Conservation (phyloP, 1,140 invertebrate genomes). For the Lasioglossum baleicum region DNA sequence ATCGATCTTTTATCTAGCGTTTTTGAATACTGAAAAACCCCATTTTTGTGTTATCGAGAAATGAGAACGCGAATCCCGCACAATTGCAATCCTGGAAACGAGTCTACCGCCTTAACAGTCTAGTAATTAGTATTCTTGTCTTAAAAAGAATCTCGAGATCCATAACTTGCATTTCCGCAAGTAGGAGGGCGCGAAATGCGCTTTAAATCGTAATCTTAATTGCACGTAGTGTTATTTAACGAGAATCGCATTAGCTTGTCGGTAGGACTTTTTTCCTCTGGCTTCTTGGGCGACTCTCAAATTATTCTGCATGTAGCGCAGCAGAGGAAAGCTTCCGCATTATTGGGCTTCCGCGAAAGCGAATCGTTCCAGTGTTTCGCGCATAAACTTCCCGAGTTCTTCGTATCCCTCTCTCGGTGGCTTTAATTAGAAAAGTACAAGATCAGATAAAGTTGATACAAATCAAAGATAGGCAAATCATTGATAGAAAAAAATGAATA, state of each 20-base stretch:
- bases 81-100: too few species aligned
- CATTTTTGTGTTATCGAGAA: too few species aligned
- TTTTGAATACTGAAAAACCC: too few species aligned
- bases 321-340: conserved; percentile 6
- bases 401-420: neutral
- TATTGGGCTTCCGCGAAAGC: neutral
- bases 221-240: neutral
- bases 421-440: conserved; percentile 13
- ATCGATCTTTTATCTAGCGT: too few species aligned
- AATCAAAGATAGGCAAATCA: conserved; percentile 11
- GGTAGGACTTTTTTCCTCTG: neutral
- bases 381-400: conserved; percentile 15
- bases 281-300: conserved; percentile 2
- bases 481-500: neutral
- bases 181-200: neutral
- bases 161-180: conserved; percentile 1
- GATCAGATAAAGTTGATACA: neutral
- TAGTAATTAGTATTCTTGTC: neutral
- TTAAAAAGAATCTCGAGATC: neutral
- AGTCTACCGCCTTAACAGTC: too few species aligned
- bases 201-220: too few species aligned
- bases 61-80: too few species aligned
- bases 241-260: neutral
- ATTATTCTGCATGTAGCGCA: neutral
- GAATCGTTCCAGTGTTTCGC: neutral